Evolutionary conservation across 2,888 invertebrate genomes (phyloP), one percentile per base, ranked within the genome.

Genomic region (Nemurella pictetii): DNA sequence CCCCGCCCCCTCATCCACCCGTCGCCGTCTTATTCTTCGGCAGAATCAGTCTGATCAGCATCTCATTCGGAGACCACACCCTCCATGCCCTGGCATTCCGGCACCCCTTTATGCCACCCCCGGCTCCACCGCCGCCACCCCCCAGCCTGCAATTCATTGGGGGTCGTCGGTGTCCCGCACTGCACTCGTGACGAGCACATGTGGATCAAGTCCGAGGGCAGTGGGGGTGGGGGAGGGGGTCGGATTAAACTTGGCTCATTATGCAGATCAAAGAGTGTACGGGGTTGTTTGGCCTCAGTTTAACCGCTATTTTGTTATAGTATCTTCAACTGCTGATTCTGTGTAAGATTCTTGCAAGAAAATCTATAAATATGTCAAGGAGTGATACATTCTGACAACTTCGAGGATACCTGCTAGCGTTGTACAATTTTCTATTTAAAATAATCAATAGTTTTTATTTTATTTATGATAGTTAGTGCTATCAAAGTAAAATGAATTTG

Each of bases 41-140:
- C 84, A 80, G 85, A 83, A 84, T 86, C 86, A 80, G 82, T 85
- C 86, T 85, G 86, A 86, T 86, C 86, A 86, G 86, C 85, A 86
- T 86, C 86, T 86, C 86, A 86, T 86, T 86, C 84, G 35, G 26
- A 83, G 85, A 78, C 82, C 84, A 92, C 91, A 91, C 91, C 90
- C 90, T 90, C 89, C 89, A 89, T n/a, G n/a, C 89, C 89, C 89
- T 86, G 87, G 89, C 85, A 89, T 88, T 28, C 86, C 86, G 78
- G 81, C 85, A 81, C 78, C 85, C 85, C 82, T 83, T 55, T 35
- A 20, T 55, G 85, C 84, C 85, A 87, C 86, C 85, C 86, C 85
- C 86, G n/a, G n/a, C n/a, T n/a, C n/a, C 83, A 77, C 84, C 85
- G 74, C 86, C 86, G 72, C 83, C 85, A 35, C 55, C 78, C 87